Percentiles rank a stretch among this genome's conserved stretches.
Evolutionary conservation across 1,140 invertebrate genomes (phyloP).

Genomic region (Aphelinus certus): DNA sequence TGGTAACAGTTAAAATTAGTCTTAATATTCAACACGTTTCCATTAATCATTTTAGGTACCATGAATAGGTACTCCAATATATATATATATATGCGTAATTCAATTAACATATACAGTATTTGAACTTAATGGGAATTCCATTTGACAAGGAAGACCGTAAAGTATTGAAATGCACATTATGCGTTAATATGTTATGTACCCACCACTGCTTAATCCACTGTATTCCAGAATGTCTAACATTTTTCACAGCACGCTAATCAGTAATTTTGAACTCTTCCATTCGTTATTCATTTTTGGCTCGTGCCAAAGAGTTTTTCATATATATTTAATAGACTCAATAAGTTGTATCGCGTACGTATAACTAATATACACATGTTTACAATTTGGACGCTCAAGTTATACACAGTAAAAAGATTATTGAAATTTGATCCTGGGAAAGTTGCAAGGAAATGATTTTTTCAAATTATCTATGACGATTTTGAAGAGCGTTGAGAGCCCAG

Average conservation of each 20-base stretch:
- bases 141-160: constrained; percentile 58
- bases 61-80: constrained; percentile 35
- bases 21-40: no score
- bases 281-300: constrained; percentile 35
- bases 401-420: constrained; percentile 8
- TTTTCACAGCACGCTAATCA: neutral
- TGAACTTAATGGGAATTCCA: constrained; percentile 51
- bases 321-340: constrained; percentile 44
- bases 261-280: constrained; percentile 2
- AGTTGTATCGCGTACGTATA: constrained; percentile 25
- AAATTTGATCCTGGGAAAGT: neutral
- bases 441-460: no score
- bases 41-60: no score
- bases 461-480: no score
- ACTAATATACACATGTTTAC: neutral
- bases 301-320: constrained; percentile 44
- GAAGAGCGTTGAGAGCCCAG: no score
- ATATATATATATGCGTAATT: constrained; percentile 23
- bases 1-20: no score
- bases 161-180: constrained; percentile 52
- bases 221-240: no score
- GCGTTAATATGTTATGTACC: constrained; percentile 33
- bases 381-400: constrained; percentile 20
- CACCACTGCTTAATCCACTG: no score
- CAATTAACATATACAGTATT: constrained; percentile 40